phyloP scores from a whole-genome alignment of 2,888 invertebrate species.

The Euspilapteryx auroguttella region DNA sequence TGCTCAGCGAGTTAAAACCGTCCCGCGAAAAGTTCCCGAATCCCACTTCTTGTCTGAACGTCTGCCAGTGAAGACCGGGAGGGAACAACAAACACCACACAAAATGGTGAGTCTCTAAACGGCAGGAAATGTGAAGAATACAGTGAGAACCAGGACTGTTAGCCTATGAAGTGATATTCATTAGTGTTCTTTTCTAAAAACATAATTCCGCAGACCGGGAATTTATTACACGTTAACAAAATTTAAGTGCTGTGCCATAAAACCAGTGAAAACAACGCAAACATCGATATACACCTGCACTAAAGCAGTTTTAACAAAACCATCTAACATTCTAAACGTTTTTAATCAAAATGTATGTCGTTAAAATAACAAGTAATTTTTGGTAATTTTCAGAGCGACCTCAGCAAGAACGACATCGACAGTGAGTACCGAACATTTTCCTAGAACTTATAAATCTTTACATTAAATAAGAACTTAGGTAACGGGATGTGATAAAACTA shows the following conservation, averaged over 20 bases:
- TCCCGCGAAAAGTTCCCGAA: constrained; percentile 66
- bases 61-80: constrained; percentile 73
- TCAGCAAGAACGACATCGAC: constrained; percentile 85
- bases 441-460: constrained; percentile 4
- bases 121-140: constrained; percentile 46
- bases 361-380: constrained; percentile 49
- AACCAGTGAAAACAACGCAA: constrained; percentile 25
- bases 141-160: constrained; percentile 43
- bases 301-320: no score
- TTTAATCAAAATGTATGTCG: no score
- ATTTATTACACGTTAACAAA: constrained; percentile 17
- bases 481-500: no score
- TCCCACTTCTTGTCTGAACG: constrained; percentile 79
- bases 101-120: constrained; percentile 66
- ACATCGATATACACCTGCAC: no score
- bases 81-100: constrained; percentile 66
- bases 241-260: constrained; percentile 35
- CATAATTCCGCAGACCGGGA: constrained; percentile 50
- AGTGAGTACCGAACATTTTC: constrained; percentile 76
- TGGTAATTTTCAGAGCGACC: constrained; percentile 76
- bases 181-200: constrained; percentile 24
- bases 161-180: constrained; percentile 28
- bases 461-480: no score
- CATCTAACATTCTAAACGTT: no score
- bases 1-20: constrained; percentile 76